These are phyloP conservation scores for Mylabris sibirica DNA, from an alignment of 2,888 invertebrate species.

Conservation along the genomic window DNA sequence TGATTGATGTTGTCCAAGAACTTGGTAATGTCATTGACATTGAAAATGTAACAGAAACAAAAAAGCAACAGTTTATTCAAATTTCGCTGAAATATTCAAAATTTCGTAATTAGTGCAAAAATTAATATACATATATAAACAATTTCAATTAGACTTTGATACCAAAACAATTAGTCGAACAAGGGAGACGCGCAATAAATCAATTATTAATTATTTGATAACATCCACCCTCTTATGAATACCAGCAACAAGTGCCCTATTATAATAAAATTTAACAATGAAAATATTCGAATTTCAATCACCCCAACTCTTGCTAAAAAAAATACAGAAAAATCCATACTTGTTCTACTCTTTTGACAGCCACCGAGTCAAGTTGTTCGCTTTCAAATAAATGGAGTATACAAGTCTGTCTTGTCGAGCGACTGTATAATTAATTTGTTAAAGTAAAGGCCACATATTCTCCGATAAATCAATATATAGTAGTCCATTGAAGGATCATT, in stretches of 20 bases:
- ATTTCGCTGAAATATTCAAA: conserved; percentile 25
- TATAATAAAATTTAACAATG: not conserved
- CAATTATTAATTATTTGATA: not conserved
- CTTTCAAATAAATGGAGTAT: not conserved
- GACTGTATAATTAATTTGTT: not conserved
- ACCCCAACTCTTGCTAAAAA: too few relatives aligned
- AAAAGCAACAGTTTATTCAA: conserved; percentile 37
- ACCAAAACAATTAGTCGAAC: not conserved
- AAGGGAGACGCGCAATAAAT: not conserved
- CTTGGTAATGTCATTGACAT: conserved; percentile 41
- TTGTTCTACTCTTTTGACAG: too few relatives aligned
- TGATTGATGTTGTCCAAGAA: conserved; percentile 23
- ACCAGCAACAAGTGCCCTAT: not conserved
- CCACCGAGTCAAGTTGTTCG: not conserved
- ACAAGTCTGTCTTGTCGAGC: not conserved
- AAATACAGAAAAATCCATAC: too few relatives aligned
- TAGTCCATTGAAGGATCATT: not conserved
- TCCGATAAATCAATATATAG: not conserved
- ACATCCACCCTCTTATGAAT: not conserved
- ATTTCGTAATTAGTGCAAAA: conserved; percentile 6
- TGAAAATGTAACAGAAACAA: conserved; percentile 23
- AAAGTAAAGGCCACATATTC: not conserved
- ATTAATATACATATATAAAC: not conserved
- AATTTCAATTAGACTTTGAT: conserved; percentile 8
- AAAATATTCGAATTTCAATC: too few relatives aligned